Evolutionary conservation across 2,797 vertebrate species (phyloP), one percentile per base, ranked within the genome.

Genomic region (Crocodylus rhombifer): DNA sequence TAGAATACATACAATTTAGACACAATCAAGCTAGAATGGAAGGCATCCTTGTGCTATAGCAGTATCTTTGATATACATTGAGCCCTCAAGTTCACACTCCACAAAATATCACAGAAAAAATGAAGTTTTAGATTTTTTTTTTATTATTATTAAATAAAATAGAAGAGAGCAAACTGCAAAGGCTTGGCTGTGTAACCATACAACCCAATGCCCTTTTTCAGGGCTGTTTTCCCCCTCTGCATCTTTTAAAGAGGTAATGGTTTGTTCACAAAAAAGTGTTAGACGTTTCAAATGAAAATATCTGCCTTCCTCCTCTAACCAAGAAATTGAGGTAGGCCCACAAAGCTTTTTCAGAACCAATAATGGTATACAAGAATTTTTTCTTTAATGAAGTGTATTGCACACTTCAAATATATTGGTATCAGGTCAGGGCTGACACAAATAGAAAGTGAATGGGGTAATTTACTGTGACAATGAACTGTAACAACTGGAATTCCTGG

Each of bases 321-420:
- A 28, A 77, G 20, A 60, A 33, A 33, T 18, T 26, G 14, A 67
- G 14, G 26, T 16, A 4, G 36, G 4, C 36, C 5, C 2, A 18
- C 0, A 5, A 67, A 51, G 64, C 28, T 33, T 57, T 42, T 51
- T 67, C 84, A 63, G 17, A 65, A n/a, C 26, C 0, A 4, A 42
- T 6, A 13, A 2, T 2, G 36, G 51, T 26, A 20, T 0, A 9
- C 12, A 10, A 18, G 62, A 30, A 61, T 30, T 30, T 57, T 17
- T 2, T 4, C 51, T 62, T 14, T n/a, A 26, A 62, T 5, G 6
- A 65, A 42, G 16, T 23, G 28, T 0, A 18, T 15, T 1, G 17
- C 1, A 3, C 17, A 13, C 16, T 83, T 77, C 5, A 64, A 60
- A 26, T 0, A 0, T 7, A 7, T 0, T 5, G 55, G 58, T 58